phyloP scores from a whole-genome alignment of 2,113 vertebrate genomes.

The Procapra przewalskii region DNA sequence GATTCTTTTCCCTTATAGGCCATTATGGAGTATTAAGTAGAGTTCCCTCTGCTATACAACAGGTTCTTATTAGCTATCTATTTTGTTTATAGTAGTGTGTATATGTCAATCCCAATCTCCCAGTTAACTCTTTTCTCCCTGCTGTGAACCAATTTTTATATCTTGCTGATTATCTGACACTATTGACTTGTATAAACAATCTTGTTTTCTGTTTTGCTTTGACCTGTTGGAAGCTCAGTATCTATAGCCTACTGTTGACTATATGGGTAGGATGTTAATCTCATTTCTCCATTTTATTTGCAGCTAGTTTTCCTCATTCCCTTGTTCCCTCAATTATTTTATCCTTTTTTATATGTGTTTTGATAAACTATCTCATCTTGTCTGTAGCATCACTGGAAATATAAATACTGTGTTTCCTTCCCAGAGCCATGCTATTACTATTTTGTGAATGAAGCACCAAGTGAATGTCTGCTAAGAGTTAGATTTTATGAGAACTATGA shows the following conservation, averaged over 20 bases:
- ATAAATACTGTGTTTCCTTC: neutral
- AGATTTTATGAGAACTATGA: neutral
- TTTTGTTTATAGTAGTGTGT: neutral
- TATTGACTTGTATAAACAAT: neutral
- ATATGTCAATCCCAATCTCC: neutral
- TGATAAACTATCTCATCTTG: neutral
- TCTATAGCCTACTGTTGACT: neutral
- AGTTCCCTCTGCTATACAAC: neutral
- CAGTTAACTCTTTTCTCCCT: neutral
- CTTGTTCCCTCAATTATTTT: neutral
- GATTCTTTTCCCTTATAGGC: neutral
- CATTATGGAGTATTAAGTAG: neutral
- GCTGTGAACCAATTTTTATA: neutral
- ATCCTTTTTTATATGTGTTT: neutral
- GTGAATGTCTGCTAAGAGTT: neutral
- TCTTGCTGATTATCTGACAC: neutral
- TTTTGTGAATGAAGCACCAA: neutral
- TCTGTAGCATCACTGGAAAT: neutral
- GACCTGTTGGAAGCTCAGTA: neutral
- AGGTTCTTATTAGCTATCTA: neutral
- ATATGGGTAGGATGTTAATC: neutral
- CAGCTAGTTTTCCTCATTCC: neutral
- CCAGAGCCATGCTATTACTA: neutral
- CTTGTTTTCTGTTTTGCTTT: neutral
- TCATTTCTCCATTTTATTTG: neutral